Conservation (phyloP, 2,797 vertebrate species). For the Pangasius krempfi region DNA sequence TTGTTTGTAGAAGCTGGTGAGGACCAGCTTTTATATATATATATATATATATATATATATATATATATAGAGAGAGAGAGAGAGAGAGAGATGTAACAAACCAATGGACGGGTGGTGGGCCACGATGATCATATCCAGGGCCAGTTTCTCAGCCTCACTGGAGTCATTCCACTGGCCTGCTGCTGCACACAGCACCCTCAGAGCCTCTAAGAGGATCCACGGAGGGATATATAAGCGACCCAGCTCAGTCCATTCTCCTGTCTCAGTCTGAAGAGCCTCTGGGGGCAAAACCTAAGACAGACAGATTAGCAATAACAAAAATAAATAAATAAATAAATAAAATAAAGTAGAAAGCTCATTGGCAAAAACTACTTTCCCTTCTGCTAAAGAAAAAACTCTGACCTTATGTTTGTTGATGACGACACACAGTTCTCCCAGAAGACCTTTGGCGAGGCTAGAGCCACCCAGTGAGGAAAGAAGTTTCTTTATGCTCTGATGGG, state of each 20-base stretch:
- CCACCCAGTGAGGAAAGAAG: slow-evolving; percentile 87
- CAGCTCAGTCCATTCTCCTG: slow-evolving; percentile 84
- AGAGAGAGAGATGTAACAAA: slow-evolving; percentile 55
- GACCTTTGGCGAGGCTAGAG: slow-evolving; percentile 83
- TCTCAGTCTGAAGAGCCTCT: slow-evolving; percentile 82
- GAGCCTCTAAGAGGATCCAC: slow-evolving; percentile 83
- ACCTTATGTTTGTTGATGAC: slow-evolving; percentile 92
- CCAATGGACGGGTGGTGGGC: slow-evolving; percentile 92
- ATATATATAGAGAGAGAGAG: too few relatives aligned
- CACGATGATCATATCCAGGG: slow-evolving; percentile 85
- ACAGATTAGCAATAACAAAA: neutral
- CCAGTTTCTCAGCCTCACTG: slow-evolving; percentile 81
- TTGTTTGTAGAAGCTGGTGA: too few relatives aligned
- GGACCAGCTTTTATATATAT: too few relatives aligned
- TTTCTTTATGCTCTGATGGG: slow-evolving; percentile 87
- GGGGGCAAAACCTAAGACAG: slow-evolving; percentile 79
- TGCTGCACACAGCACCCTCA: slow-evolving; percentile 82
- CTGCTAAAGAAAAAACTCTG: slow-evolving; percentile 31
- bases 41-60: too few relatives aligned
- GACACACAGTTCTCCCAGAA: slow-evolving; percentile 85
- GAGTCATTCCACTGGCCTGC: slow-evolving; percentile 81
- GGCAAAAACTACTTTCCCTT: neutral
- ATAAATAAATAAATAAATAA: neutral
- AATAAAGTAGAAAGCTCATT: neutral
- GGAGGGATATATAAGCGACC: slow-evolving; percentile 84